Percentiles rank a stretch among this genome's conserved stretches.
These are phyloP conservation scores for Gyps fulvus DNA, from an alignment of 2,113 vertebrate species.

Conservation along the genomic window DNA sequence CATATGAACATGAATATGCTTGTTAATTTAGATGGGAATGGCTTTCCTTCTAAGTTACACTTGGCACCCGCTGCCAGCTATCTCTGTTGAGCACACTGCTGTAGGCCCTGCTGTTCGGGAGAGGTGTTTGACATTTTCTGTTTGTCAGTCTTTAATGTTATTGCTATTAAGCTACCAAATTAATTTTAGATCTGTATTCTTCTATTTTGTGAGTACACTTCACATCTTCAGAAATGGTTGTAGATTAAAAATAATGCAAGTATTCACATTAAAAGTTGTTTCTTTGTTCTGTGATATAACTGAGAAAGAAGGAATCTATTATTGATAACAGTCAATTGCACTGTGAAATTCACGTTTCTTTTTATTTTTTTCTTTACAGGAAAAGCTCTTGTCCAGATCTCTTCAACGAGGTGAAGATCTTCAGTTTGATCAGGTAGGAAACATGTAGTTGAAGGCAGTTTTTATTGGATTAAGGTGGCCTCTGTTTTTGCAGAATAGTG, in stretches of 20 bases:
- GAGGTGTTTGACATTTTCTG: not conserved
- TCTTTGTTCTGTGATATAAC: not conserved
- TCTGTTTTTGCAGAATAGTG: not conserved
- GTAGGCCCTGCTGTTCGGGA: not conserved
- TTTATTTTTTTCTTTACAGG: constrained; percentile 68
- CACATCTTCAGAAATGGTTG: not conserved
- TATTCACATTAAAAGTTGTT: not conserved
- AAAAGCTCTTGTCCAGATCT: constrained; percentile 95
- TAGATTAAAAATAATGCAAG: not conserved
- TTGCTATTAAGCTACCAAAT: not conserved
- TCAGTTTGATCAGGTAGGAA: constrained; percentile 97
- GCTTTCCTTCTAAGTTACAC: not conserved
- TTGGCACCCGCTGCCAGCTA: not conserved
- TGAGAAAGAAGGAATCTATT: not conserved
- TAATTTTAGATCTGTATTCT: not conserved
- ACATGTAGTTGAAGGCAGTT: not conserved
- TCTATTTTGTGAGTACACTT: not conserved
- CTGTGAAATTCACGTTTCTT: not conserved
- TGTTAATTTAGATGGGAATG: not conserved
- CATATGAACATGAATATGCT: not conserved
- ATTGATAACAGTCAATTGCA: not conserved
- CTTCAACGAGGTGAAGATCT: constrained; percentile 98
- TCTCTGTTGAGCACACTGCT: not conserved
- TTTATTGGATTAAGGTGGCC: not conserved
- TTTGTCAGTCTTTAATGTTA: not conserved